Base-by-base conservation (phyloP, 2,797 vertebrate genomes). In the Fistularia commersonii region DNA sequence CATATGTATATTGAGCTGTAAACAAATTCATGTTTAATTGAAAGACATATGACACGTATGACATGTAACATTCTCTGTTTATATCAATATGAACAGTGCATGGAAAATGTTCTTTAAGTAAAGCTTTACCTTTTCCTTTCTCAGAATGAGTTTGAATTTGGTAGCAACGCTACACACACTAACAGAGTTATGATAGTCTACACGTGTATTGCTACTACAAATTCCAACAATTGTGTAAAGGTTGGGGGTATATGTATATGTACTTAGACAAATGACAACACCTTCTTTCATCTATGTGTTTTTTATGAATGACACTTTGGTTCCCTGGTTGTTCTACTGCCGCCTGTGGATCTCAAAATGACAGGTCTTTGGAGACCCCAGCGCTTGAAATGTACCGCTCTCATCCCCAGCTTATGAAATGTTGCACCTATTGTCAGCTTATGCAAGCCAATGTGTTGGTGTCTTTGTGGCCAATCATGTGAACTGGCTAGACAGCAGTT, bases 251-350 rank as follows among this genome's bases (percentile, higher is more conserved):
- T 62, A 41, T 48, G 3, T 60, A 40, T 66, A 72, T 64, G n/a
- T 51, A 34, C 46, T 61, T 13, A 51, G 64, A 72, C 41, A 69
- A 63, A 55, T 38, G 40, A 48, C 61, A 59, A 43, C 51, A 51
- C 36, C 11, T 11, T 75, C 58, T 67, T 61, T 69, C 67, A 72
- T 75, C 75, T 68, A 53, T 57, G 66, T 75, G 23, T 23, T 23
- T 76, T 74, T 79, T 72, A 71, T 82, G 74, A 83, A 78, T 83
- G 68, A 72, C 46, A 46, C 52, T 45, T 79, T 69, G 69, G 62
- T 69, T 57, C 80, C 69, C 69, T 78, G 72, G 63, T 66, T 54
- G 46, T 57, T 69, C 72, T 61, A 61, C 67, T 73, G 62, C 72
- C 69, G 52, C 58, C 39, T 23, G 36, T 60, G 67, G 61, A 68